Base-by-base conservation (phyloP, 2,113 vertebrate genomes). In the Salminus brasiliensis region DNA sequence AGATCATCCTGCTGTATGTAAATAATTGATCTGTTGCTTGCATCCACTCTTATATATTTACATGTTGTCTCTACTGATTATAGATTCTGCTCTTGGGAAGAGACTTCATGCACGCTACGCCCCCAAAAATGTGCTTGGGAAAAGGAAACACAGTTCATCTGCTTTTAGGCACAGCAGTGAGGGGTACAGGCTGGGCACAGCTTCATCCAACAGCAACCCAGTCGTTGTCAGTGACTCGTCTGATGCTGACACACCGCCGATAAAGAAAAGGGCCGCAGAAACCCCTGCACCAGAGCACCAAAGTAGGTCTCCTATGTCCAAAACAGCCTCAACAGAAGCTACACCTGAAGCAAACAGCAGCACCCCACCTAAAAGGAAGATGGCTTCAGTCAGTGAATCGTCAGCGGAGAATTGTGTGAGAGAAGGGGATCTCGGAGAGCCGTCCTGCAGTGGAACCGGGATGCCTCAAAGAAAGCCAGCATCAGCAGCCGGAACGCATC, bases 91-190 rank as follows among this genome's bases (percentile, higher is more conserved):
- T 23, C 13, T 92, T 0, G 89, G 90, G 25, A 90, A 89, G 41
- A 89, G 68, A 10, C 1, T 71, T 0, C 18, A 69, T 10, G 27
- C 32, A 43, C 43, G 36, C 5, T 55, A 72, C 18, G 72, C 78
- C 5, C 11, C 66, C 0, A 78, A 80, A 60, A 71, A 36, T 53
- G 15, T 80, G 29, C 72, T 76, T 1, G 75, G 78, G 16, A 87
- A 87, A 74, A 78, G 93, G 36, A 92, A 91, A 69, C 87, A 84
- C 67, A 86, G 81, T 52, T 43, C 86, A 0, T 45, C 81, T 2
- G 67, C 75, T 5, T 39, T 76, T 32, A 88, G 82, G 39, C 76
- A 85, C 43, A 86, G 47, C 23, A 39, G 9, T 12, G 36, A 55
- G 9, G 77, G 47, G 29, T 34, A 55, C 18, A 41, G 32, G 13